These are phyloP conservation scores for Origma solitaria DNA, from an alignment of 2,113 vertebrate species.

Conservation along the genomic window DNA sequence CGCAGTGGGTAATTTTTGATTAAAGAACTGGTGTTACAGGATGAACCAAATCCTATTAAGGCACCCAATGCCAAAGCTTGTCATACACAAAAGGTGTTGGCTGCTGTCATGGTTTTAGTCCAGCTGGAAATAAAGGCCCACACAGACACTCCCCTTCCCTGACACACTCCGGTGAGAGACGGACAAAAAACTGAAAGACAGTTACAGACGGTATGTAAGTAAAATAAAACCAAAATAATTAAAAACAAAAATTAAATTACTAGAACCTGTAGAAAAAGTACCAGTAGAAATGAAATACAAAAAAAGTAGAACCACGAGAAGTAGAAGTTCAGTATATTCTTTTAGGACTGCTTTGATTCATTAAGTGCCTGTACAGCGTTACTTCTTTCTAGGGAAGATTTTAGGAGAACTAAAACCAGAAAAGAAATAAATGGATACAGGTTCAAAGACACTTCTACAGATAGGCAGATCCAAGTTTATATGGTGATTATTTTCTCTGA, in stretches of 20 bases:
- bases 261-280: neutral
- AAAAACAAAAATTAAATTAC: neutral
- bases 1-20: neutral
- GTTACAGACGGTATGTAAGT: neutral
- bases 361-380: neutral
- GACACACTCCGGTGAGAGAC: neutral
- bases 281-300: neutral
- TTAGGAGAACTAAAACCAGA: neutral
- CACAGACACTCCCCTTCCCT: neutral
- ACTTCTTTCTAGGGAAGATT: neutral
- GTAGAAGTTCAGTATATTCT: neutral
- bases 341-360: neutral
- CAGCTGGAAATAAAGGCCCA: neutral
- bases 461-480: neutral
- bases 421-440: neutral
- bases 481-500: neutral
- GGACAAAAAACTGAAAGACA: neutral
- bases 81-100: neutral
- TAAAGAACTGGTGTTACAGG: neutral
- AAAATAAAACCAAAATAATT: neutral
- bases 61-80: neutral
- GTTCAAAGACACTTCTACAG: neutral
- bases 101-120: neutral
- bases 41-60: neutral
- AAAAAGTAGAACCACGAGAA: neutral